phyloP scores from a whole-genome alignment of 2,888 invertebrate genomes.

The Saturnia japonica region DNA sequence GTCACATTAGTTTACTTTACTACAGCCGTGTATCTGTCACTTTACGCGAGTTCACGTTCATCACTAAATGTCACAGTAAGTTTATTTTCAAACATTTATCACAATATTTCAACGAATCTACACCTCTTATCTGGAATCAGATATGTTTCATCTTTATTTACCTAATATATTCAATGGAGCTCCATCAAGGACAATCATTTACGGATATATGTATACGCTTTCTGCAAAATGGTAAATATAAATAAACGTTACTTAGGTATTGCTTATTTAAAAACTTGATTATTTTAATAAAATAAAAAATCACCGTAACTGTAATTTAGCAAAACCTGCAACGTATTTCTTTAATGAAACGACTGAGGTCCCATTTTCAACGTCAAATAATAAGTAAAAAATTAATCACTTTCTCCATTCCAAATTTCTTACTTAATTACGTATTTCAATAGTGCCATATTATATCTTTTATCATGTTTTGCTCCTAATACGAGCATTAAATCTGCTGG shows the following conservation, averaged over 20 bases:
- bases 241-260: neutral
- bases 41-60: conserved; percentile 46
- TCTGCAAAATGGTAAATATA: neutral
- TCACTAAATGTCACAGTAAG: conserved; percentile 44
- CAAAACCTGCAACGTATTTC: conserved; percentile 15
- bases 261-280: neutral
- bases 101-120: conserved; percentile 30
- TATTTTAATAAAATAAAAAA: neutral
- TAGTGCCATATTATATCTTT: conserved; percentile 57
- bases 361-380: conserved; percentile 19
- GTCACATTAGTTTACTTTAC: conserved; percentile 49
- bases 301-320: conserved; percentile 1
- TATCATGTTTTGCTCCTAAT: conserved; percentile 64
- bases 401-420: conserved; percentile 39
- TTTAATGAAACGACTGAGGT: conserved; percentile 10
- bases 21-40: conserved; percentile 40
- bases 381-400: conserved; percentile 30
- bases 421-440: conserved; percentile 48
- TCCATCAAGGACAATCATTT: neutral
- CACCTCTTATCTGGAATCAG: conserved; percentile 26
- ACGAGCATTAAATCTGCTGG: conserved; percentile 56
- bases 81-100: conserved; percentile 41
- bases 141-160: conserved; percentile 12
- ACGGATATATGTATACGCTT: conserved; percentile 18
- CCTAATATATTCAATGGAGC: conserved; percentile 6